Conservation (phyloP, 2,113 vertebrate genomes). For the Lipophrys pholis region DNA sequence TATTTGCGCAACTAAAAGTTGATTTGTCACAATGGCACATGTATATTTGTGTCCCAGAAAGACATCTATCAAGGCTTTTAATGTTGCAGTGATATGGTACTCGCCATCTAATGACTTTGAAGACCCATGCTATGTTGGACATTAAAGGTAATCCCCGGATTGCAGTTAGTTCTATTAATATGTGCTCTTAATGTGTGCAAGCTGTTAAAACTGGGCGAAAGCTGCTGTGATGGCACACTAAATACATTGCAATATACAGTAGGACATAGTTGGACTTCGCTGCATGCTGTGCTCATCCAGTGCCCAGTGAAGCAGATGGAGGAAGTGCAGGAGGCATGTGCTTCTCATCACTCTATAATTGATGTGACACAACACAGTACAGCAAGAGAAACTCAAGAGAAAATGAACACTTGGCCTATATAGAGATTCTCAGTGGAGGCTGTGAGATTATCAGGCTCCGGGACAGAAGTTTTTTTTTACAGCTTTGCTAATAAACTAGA, state of each 20-base stretch:
- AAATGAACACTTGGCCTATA: constrained; percentile 76
- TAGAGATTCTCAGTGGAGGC: constrained; percentile 69
- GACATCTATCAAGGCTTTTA: neutral
- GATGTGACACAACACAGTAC: constrained; percentile 70
- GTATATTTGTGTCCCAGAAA: neutral
- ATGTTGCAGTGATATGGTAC: neutral
- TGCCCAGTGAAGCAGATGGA: constrained; percentile 63
- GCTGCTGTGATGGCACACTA: constrained; percentile 8
- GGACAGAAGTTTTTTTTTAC: constrained; percentile 16
- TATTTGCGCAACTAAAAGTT: neutral
- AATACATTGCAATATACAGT: constrained; percentile 13
- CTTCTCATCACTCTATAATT: constrained; percentile 76
- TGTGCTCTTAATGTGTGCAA: no score
- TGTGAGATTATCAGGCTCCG: constrained; percentile 47
- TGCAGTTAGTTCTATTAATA: neutral
- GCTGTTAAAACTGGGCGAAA: neutral
- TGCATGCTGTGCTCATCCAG: constrained; percentile 22
- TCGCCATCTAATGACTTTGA: constrained; percentile 22
- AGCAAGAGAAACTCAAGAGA: constrained; percentile 65
- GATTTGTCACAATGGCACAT: no score
- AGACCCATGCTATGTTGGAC: constrained; percentile 1
- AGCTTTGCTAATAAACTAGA: constrained; percentile 6
- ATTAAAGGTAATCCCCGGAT: neutral
- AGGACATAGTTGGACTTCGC: constrained; percentile 17
- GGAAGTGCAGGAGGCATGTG: constrained; percentile 67